These are phyloP conservation scores for Argyresthia goedartella DNA, from an alignment of 2,888 invertebrate species.

Conservation along the genomic window DNA sequence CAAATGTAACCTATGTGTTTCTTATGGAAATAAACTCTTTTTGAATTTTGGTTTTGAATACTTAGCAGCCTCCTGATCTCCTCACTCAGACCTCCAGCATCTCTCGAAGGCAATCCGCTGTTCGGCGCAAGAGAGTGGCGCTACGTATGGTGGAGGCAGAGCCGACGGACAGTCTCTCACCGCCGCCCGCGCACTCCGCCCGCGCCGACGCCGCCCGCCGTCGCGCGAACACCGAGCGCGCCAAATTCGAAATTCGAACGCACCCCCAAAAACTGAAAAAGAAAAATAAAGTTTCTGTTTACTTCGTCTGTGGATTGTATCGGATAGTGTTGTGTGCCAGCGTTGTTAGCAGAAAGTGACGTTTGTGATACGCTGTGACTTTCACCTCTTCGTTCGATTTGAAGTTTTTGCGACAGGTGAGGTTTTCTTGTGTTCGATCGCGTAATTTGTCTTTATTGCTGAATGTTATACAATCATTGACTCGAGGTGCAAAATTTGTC, in stretches of 20 bases:
- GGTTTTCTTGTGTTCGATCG: constrained; percentile 33
- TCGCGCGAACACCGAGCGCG: constrained; percentile 39
- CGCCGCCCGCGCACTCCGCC: constrained; percentile 51
- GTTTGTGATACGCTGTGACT: constrained; percentile 25
- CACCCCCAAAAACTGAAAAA: neutral
- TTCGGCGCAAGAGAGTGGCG: constrained; percentile 44
- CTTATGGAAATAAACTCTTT: no score
- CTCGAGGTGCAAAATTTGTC: constrained; percentile 18
- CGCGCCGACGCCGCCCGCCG: constrained; percentile 30
- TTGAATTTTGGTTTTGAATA: no score
- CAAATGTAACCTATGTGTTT: no score
- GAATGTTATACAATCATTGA: constrained; percentile 32
- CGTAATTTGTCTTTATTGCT: constrained; percentile 31
- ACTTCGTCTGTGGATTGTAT: constrained; percentile 12
- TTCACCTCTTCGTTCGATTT: constrained; percentile 29
- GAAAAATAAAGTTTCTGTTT: neutral
- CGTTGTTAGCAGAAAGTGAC: constrained; percentile 28
- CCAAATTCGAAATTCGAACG: constrained; percentile 27
- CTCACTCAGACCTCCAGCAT: constrained; percentile 24
- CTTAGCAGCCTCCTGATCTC: neutral
- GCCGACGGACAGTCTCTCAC: constrained; percentile 61
- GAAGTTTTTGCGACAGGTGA: constrained; percentile 55
- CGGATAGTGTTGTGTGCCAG: constrained; percentile 51
- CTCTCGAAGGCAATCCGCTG: constrained; percentile 65
- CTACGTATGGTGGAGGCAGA: constrained; percentile 55